phyloP scores from a whole-genome alignment of 2,797 vertebrate genomes.

The Mallotus villosus region DNA sequence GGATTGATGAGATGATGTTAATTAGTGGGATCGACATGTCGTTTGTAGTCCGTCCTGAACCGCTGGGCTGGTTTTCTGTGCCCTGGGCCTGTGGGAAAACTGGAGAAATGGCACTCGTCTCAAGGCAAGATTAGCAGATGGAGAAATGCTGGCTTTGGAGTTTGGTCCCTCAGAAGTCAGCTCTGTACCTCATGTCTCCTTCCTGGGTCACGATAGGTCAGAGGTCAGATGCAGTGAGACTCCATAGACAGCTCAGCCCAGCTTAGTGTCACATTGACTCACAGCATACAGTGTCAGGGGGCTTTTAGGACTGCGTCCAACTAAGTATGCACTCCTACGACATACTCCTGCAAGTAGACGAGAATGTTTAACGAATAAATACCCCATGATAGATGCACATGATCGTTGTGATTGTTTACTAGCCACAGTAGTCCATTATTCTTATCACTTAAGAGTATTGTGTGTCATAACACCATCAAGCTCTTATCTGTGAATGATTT shows the following conservation, averaged over 20 bases:
- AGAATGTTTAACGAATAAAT: not conserved
- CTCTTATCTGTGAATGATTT: constrained; percentile 16
- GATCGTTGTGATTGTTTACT: no score
- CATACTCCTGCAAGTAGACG: not conserved
- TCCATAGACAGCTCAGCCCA: not conserved
- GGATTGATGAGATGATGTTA: constrained; percentile 71
- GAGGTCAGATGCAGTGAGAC: not conserved
- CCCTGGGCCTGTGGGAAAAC: constrained; percentile 50
- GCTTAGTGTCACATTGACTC: not conserved
- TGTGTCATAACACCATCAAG: not conserved
- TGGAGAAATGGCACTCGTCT: constrained; percentile 45
- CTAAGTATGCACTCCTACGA: not conserved
- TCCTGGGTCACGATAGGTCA: not conserved
- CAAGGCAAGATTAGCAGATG: constrained; percentile 58
- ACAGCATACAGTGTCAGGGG: not conserved
- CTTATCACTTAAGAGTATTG: not conserved
- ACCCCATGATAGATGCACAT: not conserved
- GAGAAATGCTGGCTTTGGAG: constrained; percentile 49
- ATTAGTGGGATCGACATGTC: constrained; percentile 68
- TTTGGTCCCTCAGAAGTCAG: constrained; percentile 23
- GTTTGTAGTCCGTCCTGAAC: constrained; percentile 68
- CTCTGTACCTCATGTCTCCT: constrained; percentile 11
- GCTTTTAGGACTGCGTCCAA: not conserved
- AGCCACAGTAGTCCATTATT: no score
- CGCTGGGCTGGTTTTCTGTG: constrained; percentile 53